Percentiles rank a stretch among this genome's conserved stretches.
These are phyloP conservation scores for Steinernema khuongi DNA, from an alignment of 1,140 invertebrate species.

Conservation along the genomic window DNA sequence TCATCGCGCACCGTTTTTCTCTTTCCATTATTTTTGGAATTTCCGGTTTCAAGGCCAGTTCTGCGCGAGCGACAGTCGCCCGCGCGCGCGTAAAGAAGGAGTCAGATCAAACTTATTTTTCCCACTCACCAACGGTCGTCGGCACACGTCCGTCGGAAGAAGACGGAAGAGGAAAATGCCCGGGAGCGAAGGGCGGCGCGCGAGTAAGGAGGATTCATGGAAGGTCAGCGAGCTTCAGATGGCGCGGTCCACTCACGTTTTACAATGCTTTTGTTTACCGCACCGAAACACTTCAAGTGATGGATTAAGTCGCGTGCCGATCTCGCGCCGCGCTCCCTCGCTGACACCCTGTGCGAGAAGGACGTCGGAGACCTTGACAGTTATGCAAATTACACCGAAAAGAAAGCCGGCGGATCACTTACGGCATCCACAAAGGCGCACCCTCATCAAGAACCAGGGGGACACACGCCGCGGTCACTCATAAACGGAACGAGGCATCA, in stretches of 20 bases:
- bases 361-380: neutral
- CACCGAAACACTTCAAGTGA: constrained; percentile 8
- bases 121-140: too few relatives aligned
- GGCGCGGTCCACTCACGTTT: neutral
- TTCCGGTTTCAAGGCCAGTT: constrained; percentile 16
- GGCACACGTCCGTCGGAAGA: neutral
- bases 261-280: constrained; percentile 17
- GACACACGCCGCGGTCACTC: too few relatives aligned
- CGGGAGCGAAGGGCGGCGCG: too few relatives aligned
- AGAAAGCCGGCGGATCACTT: neutral
- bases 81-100: neutral
- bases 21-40: constrained; percentile 17
- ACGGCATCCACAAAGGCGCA: too few relatives aligned
- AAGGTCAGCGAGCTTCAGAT: constrained; percentile 8
- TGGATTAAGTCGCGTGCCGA: constrained; percentile 8
- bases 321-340: neutral
- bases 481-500: too few relatives aligned
- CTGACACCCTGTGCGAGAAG: constrained; percentile 6
- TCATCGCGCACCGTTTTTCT: constrained; percentile 16
- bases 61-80: neutral
- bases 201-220: neutral
- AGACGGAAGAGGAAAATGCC: neutral
- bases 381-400: constrained; percentile 9
- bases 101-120: constrained; percentile 6
- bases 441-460: too few relatives aligned